Conservation (phyloP, 2,888 invertebrate species). For the Axea sp. region DNA sequence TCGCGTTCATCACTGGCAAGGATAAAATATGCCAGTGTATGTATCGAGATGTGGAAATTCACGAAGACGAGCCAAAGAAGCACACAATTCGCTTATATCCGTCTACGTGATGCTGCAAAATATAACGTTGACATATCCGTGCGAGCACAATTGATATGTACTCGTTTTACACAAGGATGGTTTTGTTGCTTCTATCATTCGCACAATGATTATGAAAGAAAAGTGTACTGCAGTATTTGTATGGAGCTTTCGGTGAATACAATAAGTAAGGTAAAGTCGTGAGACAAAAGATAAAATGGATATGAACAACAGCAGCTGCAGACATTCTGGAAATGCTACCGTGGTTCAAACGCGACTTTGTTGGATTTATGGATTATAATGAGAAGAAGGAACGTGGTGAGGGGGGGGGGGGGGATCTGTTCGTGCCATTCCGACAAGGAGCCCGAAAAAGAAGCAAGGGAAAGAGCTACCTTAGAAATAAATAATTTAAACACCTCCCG, state of each 20-base stretch:
- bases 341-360: slow-evolving; percentile 72
- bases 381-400: slow-evolving; percentile 66
- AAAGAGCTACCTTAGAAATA: too few relatives aligned
- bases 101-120: slow-evolving; percentile 38
- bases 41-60: slow-evolving; percentile 39
- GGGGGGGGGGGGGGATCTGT: background rate
- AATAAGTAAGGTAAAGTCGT: slow-evolving; percentile 67
- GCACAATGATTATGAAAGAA: slow-evolving; percentile 60
- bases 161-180: slow-evolving; percentile 56
- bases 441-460: too few relatives aligned
- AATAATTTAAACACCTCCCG: too few relatives aligned
- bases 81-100: slow-evolving; percentile 42
- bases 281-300: slow-evolving; percentile 72
- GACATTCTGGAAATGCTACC: slow-evolving; percentile 64
- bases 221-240: slow-evolving; percentile 56
- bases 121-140: slow-evolving; percentile 47
- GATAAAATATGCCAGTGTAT: slow-evolving; percentile 39
- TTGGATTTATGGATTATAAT: slow-evolving; percentile 77
- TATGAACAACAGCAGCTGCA: slow-evolving; percentile 67
- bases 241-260: slow-evolving; percentile 60
- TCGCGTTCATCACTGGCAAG: slow-evolving; percentile 20
- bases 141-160: slow-evolving; percentile 45
- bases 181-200: slow-evolving; percentile 55
- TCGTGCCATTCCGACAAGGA: too few relatives aligned
- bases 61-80: slow-evolving; percentile 41